phyloP scores from a whole-genome alignment of 2,888 invertebrate genomes.

The Tridacna gigas region DNA sequence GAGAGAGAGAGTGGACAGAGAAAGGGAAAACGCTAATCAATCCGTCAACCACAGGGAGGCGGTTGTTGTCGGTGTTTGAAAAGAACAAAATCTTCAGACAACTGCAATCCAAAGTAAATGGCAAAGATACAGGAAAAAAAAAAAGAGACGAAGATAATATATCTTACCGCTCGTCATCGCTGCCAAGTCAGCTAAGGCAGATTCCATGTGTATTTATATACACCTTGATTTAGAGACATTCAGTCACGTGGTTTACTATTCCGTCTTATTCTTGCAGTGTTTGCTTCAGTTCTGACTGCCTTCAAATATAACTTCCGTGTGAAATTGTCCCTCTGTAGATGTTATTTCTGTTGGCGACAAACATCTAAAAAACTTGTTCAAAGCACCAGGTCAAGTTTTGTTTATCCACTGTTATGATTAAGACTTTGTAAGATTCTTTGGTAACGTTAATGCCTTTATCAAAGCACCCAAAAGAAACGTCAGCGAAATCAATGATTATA shows the following conservation, averaged over 20 bases:
- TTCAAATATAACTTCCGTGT: no score
- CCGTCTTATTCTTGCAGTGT: no score
- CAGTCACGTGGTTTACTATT: not conserved
- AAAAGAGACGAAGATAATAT: not conserved
- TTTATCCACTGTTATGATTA: no score
- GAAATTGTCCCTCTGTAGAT: no score
- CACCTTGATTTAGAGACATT: not conserved
- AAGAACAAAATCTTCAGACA: not conserved
- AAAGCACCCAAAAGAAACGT: no score
- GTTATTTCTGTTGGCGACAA: no score
- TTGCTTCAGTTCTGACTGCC: no score
- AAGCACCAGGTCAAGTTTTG: no score
- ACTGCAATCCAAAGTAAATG: not conserved
- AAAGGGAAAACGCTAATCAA: not conserved
- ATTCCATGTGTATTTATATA: slow-evolving; percentile 36
- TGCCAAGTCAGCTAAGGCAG: slow-evolving; percentile 49
- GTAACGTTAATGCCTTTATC: no score
- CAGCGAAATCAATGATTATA: no score
- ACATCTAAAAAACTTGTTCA: no score
- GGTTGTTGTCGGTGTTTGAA: not conserved
- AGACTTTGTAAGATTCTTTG: no score
- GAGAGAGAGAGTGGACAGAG: not conserved
- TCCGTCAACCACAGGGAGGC: not conserved
- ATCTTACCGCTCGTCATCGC: slow-evolving; percentile 60
- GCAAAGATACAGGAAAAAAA: not conserved